These are phyloP conservation scores for Trachythela sp. DNA, from an alignment of 64 coral and sea anemone species.

Conservation along the genomic window DNA sequence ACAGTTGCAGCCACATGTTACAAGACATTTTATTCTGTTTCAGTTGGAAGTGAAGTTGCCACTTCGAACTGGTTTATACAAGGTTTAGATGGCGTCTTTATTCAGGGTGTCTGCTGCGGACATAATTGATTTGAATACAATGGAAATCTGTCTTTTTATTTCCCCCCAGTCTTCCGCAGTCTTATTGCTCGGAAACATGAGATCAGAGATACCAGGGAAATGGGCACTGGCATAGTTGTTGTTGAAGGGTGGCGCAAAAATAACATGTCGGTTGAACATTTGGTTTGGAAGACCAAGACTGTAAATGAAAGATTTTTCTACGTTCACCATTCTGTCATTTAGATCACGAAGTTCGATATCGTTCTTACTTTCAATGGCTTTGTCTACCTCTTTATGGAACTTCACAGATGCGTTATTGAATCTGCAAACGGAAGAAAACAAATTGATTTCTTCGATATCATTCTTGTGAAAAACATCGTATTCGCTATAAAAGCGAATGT, in stretches of 20 bases:
- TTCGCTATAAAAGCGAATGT: no score
- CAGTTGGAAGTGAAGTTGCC: no score
- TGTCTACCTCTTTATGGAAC: neutral
- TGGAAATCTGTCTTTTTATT: slow-evolving; percentile 68
- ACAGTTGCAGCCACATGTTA: no score
- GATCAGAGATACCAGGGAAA: slow-evolving; percentile 73
- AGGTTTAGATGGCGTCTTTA: neutral
- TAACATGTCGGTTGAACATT: slow-evolving; percentile 55
- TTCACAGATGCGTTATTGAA: neutral
- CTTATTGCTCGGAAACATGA: slow-evolving; percentile 54
- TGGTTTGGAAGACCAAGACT: slow-evolving; percentile 64
- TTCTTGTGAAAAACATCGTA: no score
- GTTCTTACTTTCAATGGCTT: neutral
- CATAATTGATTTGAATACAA: slow-evolving; percentile 47
- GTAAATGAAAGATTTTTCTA: slow-evolving; percentile 76
- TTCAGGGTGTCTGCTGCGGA: slow-evolving; percentile 42
- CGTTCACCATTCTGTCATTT: slow-evolving; percentile 77
- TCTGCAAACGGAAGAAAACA: no score
- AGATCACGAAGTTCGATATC: slow-evolving; percentile 58
- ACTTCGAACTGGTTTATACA: no score
- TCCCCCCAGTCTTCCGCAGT: slow-evolving; percentile 60
- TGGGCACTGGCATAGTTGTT: slow-evolving; percentile 65
- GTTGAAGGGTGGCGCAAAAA: slow-evolving; percentile 61
- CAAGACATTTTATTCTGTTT: no score
- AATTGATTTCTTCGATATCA: no score